phyloP scores from a whole-genome alignment of 1,140 invertebrate species.

The Aphaenogaster floridana region DNA sequence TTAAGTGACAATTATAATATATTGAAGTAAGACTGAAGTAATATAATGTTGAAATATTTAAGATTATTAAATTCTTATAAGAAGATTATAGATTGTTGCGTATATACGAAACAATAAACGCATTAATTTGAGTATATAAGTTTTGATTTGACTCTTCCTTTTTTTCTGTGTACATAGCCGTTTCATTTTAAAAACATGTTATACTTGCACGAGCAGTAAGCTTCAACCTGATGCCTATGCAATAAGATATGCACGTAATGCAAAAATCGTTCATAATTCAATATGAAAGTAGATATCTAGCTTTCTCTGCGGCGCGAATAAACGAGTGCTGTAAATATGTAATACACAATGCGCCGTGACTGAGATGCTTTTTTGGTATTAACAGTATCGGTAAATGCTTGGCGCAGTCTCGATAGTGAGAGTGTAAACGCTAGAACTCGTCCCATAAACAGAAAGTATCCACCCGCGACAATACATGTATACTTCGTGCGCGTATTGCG shows the following conservation, averaged over 20 bases:
- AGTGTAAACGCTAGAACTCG: slow-evolving; percentile 45
- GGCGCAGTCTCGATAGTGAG: slow-evolving; percentile 65
- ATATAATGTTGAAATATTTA: no score
- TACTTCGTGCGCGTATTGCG: slow-evolving; percentile 1
- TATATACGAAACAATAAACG: no score
- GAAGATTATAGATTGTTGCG: no score
- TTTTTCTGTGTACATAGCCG: no score
- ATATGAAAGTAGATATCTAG: slow-evolving; percentile 30
- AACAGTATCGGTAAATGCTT: slow-evolving; percentile 65
- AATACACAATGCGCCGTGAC: slow-evolving; percentile 53
- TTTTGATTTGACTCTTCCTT: no score
- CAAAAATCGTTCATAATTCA: slow-evolving; percentile 37
- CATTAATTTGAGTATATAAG: no score
- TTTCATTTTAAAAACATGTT: not conserved
- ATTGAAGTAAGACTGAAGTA: no score
- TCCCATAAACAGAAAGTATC: slow-evolving; percentile 64
- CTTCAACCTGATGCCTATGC: not conserved
- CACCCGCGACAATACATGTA: not conserved
- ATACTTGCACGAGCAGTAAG: not conserved
- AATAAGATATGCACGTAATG: not conserved
- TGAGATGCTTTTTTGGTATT: slow-evolving; percentile 72
- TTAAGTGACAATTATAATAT: no score
- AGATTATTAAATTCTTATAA: no score
- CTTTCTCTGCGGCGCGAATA: slow-evolving; percentile 13
- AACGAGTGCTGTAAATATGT: slow-evolving; percentile 65